Conservation (phyloP, 1,140 invertebrate species). For the Magallana angulata region DNA sequence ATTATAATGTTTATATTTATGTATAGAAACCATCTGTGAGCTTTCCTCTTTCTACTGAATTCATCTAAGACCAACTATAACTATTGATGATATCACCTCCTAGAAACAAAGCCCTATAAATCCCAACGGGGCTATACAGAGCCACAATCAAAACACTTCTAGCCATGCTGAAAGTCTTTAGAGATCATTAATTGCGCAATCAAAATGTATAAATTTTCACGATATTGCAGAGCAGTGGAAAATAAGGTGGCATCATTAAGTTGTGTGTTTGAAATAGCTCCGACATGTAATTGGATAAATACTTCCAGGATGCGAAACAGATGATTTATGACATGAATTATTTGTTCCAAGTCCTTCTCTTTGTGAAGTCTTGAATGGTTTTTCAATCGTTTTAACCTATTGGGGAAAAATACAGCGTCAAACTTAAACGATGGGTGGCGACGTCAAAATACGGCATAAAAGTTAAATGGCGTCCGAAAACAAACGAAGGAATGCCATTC, state of each 20-base stretch:
- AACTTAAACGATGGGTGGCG: too few relatives aligned
- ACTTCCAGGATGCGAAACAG: constrained; percentile 26
- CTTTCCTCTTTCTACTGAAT: background rate
- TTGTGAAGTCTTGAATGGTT: background rate
- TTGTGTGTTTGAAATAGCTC: constrained; percentile 25
- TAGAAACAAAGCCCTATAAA: constrained; percentile 16
- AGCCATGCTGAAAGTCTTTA: background rate
- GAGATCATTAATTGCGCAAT: constrained; percentile 23
- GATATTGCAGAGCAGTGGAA: background rate
- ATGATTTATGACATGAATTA: constrained; percentile 26
- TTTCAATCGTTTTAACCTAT: constrained; percentile 1
- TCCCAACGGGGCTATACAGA: background rate
- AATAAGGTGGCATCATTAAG: constrained; percentile 16
- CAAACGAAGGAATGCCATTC: too few relatives aligned
- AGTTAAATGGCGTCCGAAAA: too few relatives aligned
- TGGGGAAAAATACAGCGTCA: background rate
- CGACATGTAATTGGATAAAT: constrained; percentile 20
- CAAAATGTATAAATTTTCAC: background rate
- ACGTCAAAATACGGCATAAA: too few relatives aligned
- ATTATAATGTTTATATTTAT: background rate
- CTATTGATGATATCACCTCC: constrained; percentile 19
- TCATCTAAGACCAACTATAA: constrained; percentile 4
- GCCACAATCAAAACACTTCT: background rate
- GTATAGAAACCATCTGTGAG: constrained; percentile 33
- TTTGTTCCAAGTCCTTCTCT: background rate